These are phyloP conservation scores for Galeruca laticollis DNA, from an alignment of 2,888 invertebrate genomes.

Conservation along the genomic window DNA sequence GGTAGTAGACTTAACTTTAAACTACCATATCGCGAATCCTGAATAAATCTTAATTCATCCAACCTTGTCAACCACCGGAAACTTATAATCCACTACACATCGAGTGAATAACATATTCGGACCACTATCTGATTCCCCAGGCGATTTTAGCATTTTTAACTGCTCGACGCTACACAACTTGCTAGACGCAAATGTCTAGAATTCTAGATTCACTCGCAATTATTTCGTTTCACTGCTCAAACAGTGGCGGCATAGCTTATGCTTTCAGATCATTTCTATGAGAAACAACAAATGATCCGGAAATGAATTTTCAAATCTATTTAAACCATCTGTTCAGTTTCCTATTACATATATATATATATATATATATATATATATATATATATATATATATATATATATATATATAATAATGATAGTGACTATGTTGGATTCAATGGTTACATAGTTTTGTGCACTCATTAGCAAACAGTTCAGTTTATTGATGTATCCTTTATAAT, in stretches of 20 bases:
- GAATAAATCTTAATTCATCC: not conserved
- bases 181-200: constrained; percentile 26
- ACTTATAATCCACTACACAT: not conserved
- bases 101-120: constrained; percentile 4
- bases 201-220: constrained; percentile 21
- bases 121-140: not conserved
- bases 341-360: too few relatives aligned
- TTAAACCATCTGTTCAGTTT: too few relatives aligned
- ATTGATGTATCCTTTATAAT: too few relatives aligned
- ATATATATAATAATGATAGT: too few relatives aligned
- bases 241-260: constrained; percentile 5
- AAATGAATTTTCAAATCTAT: too few relatives aligned
- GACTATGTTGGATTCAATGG: too few relatives aligned
- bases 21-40: not conserved
- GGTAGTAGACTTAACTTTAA: not conserved
- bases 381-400: too few relatives aligned
- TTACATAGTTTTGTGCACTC: too few relatives aligned
- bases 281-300: not conserved
- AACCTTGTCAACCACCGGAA: not conserved
- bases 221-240: constrained; percentile 4
- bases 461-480: too few relatives aligned
- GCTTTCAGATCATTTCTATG: not conserved
- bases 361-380: too few relatives aligned
- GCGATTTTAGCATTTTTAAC: constrained; percentile 18
- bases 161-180: constrained; percentile 9